A percentile compares a stretch with the other conserved stretches of the same genome.
Conservation (phyloP, 1,140 invertebrate genomes). For the Nomia melanderi region DNA sequence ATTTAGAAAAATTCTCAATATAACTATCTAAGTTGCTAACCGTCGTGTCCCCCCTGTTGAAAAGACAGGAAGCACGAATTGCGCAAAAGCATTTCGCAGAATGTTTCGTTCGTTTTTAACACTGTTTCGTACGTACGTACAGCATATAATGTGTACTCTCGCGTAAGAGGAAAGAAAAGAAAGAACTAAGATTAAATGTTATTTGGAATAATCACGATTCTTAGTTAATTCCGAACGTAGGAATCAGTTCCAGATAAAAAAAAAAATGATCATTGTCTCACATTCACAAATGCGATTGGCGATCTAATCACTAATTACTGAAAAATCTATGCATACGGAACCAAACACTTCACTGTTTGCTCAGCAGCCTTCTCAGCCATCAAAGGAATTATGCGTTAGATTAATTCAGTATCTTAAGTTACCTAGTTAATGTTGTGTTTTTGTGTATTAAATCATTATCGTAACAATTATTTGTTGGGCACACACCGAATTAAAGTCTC, state of each 20-base stretch:
- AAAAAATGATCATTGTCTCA: slow-evolving; percentile 52
- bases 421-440: slow-evolving; percentile 78
- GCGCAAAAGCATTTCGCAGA: slow-evolving; percentile 60
- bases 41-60: slow-evolving; percentile 39
- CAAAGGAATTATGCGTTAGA: slow-evolving; percentile 74
- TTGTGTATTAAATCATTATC: slow-evolving; percentile 81
- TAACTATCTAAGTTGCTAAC: slow-evolving; percentile 56
- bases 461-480: slow-evolving; percentile 78
- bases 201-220: slow-evolving; percentile 46
- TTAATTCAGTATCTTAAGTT: slow-evolving; percentile 78
- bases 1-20: slow-evolving; percentile 48
- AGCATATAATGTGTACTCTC: slow-evolving; percentile 51
- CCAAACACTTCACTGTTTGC: slow-evolving; percentile 67
- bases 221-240: slow-evolving; percentile 42
- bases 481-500: slow-evolving; percentile 80
- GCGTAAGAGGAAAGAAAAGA: slow-evolving; percentile 25
- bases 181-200: slow-evolving; percentile 51
- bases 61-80: slow-evolving; percentile 63
- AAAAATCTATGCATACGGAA: slow-evolving; percentile 64
- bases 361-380: slow-evolving; percentile 72
- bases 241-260: slow-evolving; percentile 55
- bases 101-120: slow-evolving; percentile 48
- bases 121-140: slow-evolving; percentile 66
- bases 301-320: slow-evolving; percentile 60
- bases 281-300: slow-evolving; percentile 57